A percentile compares a stretch with the other conserved stretches of the same genome.
Evolutionary conservation across 2,113 vertebrate genomes (phyloP).

Genomic region (Cyanistes caeruleus): DNA sequence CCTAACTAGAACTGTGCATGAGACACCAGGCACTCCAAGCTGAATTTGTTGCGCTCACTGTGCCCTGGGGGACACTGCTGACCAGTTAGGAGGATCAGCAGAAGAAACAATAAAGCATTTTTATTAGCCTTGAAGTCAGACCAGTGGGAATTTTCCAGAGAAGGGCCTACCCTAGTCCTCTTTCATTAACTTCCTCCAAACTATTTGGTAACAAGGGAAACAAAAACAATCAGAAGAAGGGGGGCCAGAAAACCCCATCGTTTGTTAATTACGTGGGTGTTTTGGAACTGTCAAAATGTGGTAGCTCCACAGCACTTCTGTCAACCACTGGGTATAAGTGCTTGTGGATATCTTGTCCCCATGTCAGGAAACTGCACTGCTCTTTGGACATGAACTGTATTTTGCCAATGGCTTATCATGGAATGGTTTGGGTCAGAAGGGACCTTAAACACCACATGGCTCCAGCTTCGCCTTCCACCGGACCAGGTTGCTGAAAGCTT

Average conservation of each 20-base stretch:
- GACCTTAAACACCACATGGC: not conserved
- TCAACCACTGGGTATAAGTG: not conserved
- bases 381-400: not conserved
- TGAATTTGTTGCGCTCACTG: constrained; percentile 31
- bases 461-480: no score
- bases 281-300: not conserved
- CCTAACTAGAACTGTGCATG: not conserved
- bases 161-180: not conserved
- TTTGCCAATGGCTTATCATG: not conserved
- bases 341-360: not conserved
- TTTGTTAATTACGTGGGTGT: not conserved
- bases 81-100: constrained; percentile 58
- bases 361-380: not conserved
- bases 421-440: not conserved
- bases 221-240: not conserved
- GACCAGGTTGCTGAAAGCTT: not conserved
- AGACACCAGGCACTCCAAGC: not conserved
- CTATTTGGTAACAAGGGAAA: not conserved
- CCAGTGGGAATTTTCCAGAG: constrained; percentile 39
- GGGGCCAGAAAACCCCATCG: not conserved
- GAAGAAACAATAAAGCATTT: constrained; percentile 67
- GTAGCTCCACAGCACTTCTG: not conserved
- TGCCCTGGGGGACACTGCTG: constrained; percentile 40
- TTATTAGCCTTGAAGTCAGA: constrained; percentile 68
- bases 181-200: constrained; percentile 47